Percentiles rank a stretch among this genome's conserved stretches.
These are phyloP conservation scores for Drosophila formosana DNA, from an alignment of 2,888 invertebrate species.

Conservation along the genomic window DNA sequence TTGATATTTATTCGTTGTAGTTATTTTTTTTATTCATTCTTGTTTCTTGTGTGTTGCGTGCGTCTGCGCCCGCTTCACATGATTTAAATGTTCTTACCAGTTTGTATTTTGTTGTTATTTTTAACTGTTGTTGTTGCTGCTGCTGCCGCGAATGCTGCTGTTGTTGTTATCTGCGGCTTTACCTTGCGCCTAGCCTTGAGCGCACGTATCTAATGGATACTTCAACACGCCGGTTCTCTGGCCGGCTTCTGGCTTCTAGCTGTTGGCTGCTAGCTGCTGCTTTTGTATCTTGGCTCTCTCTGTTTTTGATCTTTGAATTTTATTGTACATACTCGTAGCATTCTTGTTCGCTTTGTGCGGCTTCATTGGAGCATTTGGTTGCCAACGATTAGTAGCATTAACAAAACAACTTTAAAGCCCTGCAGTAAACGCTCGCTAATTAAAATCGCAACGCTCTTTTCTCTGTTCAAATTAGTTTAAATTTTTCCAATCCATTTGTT, in stretches of 20 bases:
- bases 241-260: conserved; percentile 32
- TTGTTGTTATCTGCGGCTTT: conserved; percentile 65
- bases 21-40: conserved; percentile 22
- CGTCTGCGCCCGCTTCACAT: conserved; percentile 52
- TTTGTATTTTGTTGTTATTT: conserved; percentile 40
- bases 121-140: conserved; percentile 24
- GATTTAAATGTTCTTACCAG: conserved; percentile 61
- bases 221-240: conserved; percentile 59
- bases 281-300: conserved; percentile 46
- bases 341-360: conserved; percentile 43
- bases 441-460: conserved; percentile 13
- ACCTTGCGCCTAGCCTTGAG: conserved; percentile 62
- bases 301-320: conserved; percentile 27
- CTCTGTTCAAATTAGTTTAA: not conserved
- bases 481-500: not conserved
- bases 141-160: conserved; percentile 28
- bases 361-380: conserved; percentile 64
- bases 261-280: conserved; percentile 36
- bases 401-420: conserved; percentile 56
- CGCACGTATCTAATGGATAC: conserved; percentile 76
- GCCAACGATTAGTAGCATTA: conserved; percentile 60
- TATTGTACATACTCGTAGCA: conserved; percentile 13
- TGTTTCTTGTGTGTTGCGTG: conserved; percentile 41
- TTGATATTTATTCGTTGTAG: conserved; percentile 52
- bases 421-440: conserved; percentile 23